These are phyloP conservation scores for Notospermus geniculatus DNA, from an alignment of 1,140 invertebrate genomes.

Conservation along the genomic window DNA sequence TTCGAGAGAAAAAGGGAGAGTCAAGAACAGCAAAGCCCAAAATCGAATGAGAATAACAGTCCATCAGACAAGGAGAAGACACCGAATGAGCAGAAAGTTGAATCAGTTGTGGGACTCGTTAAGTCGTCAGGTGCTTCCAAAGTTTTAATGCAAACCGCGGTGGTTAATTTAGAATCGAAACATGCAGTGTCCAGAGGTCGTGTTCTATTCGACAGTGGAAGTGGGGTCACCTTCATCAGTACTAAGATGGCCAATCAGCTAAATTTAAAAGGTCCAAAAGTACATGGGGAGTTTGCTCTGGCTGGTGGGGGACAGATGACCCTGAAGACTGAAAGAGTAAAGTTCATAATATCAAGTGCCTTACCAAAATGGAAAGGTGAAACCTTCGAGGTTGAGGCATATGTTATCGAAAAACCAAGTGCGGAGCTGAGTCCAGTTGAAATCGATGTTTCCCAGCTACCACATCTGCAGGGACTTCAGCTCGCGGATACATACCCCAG, in stretches of 20 bases:
- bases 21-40: too few species aligned
- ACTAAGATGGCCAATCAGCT: not conserved
- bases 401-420: constrained; percentile 3
- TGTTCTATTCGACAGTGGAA: not conserved
- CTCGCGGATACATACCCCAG: not conserved
- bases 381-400: constrained; percentile 5
- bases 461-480: constrained; percentile 6
- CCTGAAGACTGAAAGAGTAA: constrained; percentile 3
- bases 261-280: not conserved
- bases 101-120: not conserved
- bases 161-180: not conserved
- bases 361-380: not conserved
- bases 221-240: constrained; percentile 1
- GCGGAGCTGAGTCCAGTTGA: not conserved
- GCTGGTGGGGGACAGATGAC: not conserved
- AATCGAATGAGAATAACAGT: too few species aligned
- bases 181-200: not conserved
- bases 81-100: too few species aligned
- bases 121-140: not conserved
- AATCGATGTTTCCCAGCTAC: not conserved
- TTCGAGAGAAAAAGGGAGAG: not conserved
- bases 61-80: too few species aligned
- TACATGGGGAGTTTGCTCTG: not conserved
- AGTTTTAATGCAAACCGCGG: not conserved
- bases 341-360: too few species aligned